Conservation (phyloP, 1,140 invertebrate species). For the Scaptomyza montana region DNA sequence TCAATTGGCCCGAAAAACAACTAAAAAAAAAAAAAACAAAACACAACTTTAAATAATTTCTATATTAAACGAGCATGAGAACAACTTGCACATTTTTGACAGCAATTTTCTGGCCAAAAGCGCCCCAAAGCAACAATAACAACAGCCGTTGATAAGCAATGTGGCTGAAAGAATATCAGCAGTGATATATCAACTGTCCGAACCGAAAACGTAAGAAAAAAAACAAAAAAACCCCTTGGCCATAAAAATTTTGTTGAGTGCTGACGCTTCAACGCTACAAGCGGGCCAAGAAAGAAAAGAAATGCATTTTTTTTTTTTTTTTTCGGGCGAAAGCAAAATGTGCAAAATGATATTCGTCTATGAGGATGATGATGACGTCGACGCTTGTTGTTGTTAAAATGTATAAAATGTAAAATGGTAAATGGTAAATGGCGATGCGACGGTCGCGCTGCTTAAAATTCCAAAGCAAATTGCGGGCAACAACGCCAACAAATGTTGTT, state of each 20-base stretch:
- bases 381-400: conserved; percentile 27
- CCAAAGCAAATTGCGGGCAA: conserved; percentile 80
- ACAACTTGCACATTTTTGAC: conserved; percentile 68
- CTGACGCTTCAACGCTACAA: conserved; percentile 62
- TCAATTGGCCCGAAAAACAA: conserved; percentile 18
- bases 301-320: conserved; percentile 77
- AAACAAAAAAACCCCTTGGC: conserved; percentile 12
- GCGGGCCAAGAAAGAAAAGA: conserved; percentile 42
- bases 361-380: conserved; percentile 14
- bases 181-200: conserved; percentile 71
- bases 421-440: conserved; percentile 53
- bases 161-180: conserved; percentile 51
- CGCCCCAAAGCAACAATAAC: conserved; percentile 41
- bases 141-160: conserved; percentile 32
- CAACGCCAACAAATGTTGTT: conserved; percentile 48
- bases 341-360: conserved; percentile 57
- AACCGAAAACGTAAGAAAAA: background rate
- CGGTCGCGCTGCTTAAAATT: conserved; percentile 78
- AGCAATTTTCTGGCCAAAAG: conserved; percentile 47
- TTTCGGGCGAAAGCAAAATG: conserved; percentile 41
- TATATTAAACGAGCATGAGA: conserved; percentile 79
- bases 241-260: conserved; percentile 37
- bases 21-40: conserved; percentile 9
- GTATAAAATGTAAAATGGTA: conserved; percentile 41
- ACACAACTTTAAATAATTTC: conserved; percentile 65